These are phyloP conservation scores for Halichoerus grypus DNA, from an alignment of 2,113 vertebrate genomes.

Conservation along the genomic window DNA sequence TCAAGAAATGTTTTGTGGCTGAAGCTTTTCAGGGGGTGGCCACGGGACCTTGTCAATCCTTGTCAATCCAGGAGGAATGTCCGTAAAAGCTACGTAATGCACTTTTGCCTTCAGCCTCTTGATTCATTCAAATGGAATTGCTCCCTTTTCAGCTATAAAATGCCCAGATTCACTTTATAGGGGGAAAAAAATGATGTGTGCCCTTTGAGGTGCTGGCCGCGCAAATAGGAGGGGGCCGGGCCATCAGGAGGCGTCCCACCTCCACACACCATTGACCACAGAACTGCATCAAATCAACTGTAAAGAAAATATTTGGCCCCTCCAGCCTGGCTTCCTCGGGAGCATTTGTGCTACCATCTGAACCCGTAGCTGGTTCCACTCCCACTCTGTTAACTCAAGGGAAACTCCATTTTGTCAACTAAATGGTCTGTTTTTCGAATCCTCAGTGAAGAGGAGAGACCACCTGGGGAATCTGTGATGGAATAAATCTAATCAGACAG, in stretches of 20 bases:
- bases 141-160: constrained; percentile 75
- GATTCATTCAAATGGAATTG: constrained; percentile 72
- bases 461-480: constrained; percentile 30
- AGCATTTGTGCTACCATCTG: background rate
- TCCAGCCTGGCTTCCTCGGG: background rate
- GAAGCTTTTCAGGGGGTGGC: background rate
- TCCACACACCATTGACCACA: background rate
- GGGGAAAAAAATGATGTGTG: background rate
- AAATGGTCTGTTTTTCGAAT: background rate
- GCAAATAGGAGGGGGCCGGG: background rate
- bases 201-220: background rate
- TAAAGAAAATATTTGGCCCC: constrained; percentile 33
- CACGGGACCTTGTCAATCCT: background rate
- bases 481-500: constrained; percentile 44
- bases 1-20: background rate
- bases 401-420: constrained; percentile 69
- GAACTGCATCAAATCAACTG: background rate
- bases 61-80: constrained; percentile 58
- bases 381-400: background rate
- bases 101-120: constrained; percentile 40
- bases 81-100: background rate
- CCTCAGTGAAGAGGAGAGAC: background rate
- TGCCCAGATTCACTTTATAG: constrained; percentile 50
- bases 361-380: background rate
- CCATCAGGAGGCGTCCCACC: background rate